Percentiles rank a stretch among this genome's conserved stretches.
phyloP scores from a whole-genome alignment of 1,140 invertebrate species.

The Parasteatoda tepidariorum region DNA sequence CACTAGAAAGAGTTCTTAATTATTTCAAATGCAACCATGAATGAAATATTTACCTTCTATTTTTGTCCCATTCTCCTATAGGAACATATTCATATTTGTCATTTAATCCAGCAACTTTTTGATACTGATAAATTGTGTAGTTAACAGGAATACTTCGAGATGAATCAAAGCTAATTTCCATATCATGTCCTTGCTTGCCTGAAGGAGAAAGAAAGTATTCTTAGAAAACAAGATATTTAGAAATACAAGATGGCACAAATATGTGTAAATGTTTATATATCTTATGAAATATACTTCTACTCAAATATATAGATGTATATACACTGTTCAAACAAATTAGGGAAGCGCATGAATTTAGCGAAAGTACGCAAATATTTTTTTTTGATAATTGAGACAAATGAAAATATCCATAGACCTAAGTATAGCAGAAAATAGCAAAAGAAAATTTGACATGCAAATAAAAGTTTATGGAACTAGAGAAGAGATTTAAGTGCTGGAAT shows the following conservation, averaged over 20 bases:
- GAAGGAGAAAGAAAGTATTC: conserved; percentile 51
- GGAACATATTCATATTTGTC: conserved; percentile 74
- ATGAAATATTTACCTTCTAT: conserved; percentile 21
- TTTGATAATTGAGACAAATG: no score
- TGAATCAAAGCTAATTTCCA: conserved; percentile 75
- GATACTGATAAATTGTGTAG: conserved; percentile 78
- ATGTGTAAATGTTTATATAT: not conserved
- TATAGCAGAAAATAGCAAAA: no score
- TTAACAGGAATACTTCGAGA: conserved; percentile 77
- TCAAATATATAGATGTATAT: no score
- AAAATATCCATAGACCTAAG: no score
- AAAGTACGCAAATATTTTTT: no score
- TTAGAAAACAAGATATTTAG: not conserved
- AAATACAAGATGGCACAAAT: not conserved
- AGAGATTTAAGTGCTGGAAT: no score
- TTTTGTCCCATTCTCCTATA: conserved; percentile 74
- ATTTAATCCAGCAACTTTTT: conserved; percentile 6
- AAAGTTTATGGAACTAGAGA: no score
- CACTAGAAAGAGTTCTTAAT: no score
- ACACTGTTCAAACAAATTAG: no score
- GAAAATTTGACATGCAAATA: no score
- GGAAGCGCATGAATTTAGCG: no score
- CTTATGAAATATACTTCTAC: not conserved
- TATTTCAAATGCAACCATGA: not conserved
- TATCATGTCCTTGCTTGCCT: conserved; percentile 75